phyloP scores from a whole-genome alignment of 1,140 invertebrate genomes.

The Fopius arisanus region DNA sequence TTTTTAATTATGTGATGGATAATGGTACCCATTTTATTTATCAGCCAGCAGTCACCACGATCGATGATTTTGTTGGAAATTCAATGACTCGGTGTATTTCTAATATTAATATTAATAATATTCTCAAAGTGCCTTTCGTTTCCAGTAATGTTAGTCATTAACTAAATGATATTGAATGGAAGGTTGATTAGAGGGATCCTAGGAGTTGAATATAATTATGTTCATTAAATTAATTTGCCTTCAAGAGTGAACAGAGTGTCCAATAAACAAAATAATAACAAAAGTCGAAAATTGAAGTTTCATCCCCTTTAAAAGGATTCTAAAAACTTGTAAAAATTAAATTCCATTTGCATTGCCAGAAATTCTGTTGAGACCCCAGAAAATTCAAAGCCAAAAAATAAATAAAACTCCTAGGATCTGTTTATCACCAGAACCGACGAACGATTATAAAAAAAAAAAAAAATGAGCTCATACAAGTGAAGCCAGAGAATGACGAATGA shows the following conservation, averaged over 20 bases:
- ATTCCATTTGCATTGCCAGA: too few species aligned
- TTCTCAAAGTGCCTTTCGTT: too few species aligned
- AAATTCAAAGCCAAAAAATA: too few species aligned
- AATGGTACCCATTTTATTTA: not conserved
- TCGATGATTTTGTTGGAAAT: not conserved
- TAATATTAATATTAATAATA: not conserved
- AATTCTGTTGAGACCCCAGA: too few species aligned
- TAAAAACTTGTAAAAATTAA: too few species aligned
- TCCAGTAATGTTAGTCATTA: too few species aligned
- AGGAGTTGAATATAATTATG: not conserved
- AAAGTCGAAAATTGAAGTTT: too few species aligned
- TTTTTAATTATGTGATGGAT: not conserved
- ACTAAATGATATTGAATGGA: too few species aligned
- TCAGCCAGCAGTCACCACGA: not conserved
- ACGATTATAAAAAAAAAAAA: slow-evolving; percentile 17
- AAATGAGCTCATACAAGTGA: slow-evolving; percentile 8
- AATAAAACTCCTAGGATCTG: not conserved
- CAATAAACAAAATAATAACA: too few species aligned
- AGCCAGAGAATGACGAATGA: not conserved
- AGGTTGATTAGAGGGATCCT: not conserved
- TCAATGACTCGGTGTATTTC: not conserved
- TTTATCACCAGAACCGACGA: not conserved
- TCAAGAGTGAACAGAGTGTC: too few species aligned
- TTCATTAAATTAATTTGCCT: too few species aligned
- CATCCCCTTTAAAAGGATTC: too few species aligned